Evolutionary conservation across 2,113 vertebrate genomes (phyloP), one percentile per base, ranked within the genome.

Genomic region (Camelus dromedarius): DNA sequence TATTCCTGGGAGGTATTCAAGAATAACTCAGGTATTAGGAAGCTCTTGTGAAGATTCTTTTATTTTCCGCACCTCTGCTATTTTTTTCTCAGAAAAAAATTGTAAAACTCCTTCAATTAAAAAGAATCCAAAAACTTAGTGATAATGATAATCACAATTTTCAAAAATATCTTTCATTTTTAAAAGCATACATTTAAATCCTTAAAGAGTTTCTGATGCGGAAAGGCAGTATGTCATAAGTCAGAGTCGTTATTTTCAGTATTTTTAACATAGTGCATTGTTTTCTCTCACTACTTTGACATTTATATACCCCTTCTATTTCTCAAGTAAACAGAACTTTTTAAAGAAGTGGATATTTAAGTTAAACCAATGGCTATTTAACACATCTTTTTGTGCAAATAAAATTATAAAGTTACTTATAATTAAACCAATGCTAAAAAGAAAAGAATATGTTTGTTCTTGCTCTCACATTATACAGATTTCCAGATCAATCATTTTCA

Each of bases 1-100:
- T 52, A 95, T 26, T 96, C 56, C 35, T 81, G 52, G 52, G 92
- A n/a, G 26, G 86, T 54, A 69, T 35, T 96, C 97, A 96, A 88
- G 85, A 96, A 95, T 96, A 96, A 96, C 58, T n/a, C 62, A 1
- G 84, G 97, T 98, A 89, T n/a, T 62, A 50, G 20, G 62, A 91
- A 93, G 69, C 38, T 91, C 79, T 76, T 91, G 85, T 97, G 67
- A 89, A 96, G 28, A 82, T 70, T 96, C 66, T 87, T 69, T 85
- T 96, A 92, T 97, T 98, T 84, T 95, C 30, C 88, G 54, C 19
- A 56, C 26, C 67, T 91, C 67, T 97, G 92, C 54, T 91, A 35
- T 91, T 86, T 96, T 95, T 77, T 52, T 52, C 56, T 30, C 79
- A 97, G 38, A 96, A 38, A 70, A 96, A 97, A 94, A 48, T 88